phyloP scores from a whole-genome alignment of 2,113 vertebrate species.

The Atrichornis clamosus region DNA sequence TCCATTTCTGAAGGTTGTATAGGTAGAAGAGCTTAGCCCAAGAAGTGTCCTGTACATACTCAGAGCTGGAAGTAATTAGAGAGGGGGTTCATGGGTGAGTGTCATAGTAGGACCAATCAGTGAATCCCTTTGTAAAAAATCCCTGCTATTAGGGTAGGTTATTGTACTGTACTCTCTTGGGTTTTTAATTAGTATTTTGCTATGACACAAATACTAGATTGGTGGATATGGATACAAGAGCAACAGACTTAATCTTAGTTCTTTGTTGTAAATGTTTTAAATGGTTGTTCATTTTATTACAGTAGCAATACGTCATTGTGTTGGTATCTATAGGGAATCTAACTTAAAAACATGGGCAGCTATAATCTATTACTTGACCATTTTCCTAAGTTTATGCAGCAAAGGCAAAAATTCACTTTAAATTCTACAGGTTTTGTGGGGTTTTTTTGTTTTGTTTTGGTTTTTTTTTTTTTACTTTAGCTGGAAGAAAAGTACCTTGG shows the following conservation, averaged over 20 bases:
- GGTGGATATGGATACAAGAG: conserved; percentile 67
- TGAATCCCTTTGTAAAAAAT: background rate
- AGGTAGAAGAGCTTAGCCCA: background rate
- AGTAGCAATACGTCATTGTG: background rate
- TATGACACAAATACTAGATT: background rate
- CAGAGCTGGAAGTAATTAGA: background rate
- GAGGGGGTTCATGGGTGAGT: background rate
- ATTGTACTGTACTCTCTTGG: background rate
- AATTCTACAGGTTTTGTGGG: background rate
- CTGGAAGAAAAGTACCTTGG: background rate
- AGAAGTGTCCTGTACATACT: background rate
- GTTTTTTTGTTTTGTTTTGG: too few relatives aligned
- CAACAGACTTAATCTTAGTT: background rate
- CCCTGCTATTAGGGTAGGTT: background rate
- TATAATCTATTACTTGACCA: background rate
- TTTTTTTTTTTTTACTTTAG: background rate
- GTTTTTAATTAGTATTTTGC: background rate
- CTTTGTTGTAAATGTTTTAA: background rate
- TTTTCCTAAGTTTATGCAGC: background rate
- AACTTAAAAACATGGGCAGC: background rate
- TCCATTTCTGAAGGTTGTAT: background rate
- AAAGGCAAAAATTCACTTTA: background rate
- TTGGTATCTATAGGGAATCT: background rate
- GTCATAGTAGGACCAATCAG: background rate
- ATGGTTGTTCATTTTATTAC: background rate